These are phyloP conservation scores for Echinarachnius parma DNA, from an alignment of 53 echinoderm and acorn worm genomes.

Conservation along the genomic window DNA sequence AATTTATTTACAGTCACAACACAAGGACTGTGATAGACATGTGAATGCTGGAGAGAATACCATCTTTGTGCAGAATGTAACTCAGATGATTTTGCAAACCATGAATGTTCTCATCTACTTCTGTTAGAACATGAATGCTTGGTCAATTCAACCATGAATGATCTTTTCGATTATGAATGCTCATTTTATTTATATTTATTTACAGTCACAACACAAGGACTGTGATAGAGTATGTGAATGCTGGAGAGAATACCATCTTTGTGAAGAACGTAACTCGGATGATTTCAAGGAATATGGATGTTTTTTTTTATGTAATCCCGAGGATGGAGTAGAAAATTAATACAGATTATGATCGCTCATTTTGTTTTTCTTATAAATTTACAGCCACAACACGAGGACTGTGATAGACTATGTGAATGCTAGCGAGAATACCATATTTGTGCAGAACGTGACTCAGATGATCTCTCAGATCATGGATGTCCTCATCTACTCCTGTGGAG, in stretches of 20 bases:
- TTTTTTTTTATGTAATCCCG: constrained; percentile 96
- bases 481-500: constrained; percentile 96
- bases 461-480: constrained; percentile 97
- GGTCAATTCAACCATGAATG: too few relatives aligned
- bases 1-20: constrained; percentile 78
- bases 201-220: constrained; percentile 87
- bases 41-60: constrained; percentile 95
- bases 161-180: too few relatives aligned
- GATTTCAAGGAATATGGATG: constrained; percentile 96
- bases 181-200: background rate
- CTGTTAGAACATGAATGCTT: too few relatives aligned
- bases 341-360: too few relatives aligned
- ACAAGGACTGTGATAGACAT: constrained; percentile 90
- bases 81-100: constrained; percentile 97
- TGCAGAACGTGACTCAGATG: constrained; percentile 99
- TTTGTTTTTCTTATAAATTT: background rate
- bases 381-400: constrained; percentile 88
- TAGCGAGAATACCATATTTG: constrained; percentile 97
- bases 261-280: constrained; percentile 99
- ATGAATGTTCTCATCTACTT: constrained; percentile 98
- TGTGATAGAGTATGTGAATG: constrained; percentile 92
- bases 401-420: constrained; percentile 96
- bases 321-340: too few relatives aligned
- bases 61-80: constrained; percentile 99
- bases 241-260: constrained; percentile 97